phyloP scores from a whole-genome alignment of 2,888 invertebrate genomes.

The Orthonychiurus folsomi region DNA sequence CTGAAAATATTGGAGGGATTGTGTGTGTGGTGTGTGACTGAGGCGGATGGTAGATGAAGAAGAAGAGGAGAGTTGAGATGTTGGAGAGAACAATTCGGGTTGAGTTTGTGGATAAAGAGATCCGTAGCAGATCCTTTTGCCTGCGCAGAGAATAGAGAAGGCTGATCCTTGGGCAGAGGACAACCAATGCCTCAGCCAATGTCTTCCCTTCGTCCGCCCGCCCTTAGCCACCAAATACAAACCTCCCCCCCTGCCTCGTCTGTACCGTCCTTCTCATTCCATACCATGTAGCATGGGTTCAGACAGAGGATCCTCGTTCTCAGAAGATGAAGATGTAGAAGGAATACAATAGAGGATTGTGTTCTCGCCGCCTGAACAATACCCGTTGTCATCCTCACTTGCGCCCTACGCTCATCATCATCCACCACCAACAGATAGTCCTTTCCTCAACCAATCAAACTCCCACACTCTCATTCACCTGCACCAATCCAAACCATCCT shows the following conservation, averaged over 20 bases:
- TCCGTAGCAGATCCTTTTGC: slow-evolving; percentile 18
- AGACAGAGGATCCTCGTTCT: background rate
- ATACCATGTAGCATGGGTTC: background rate
- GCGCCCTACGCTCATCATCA: too few relatives aligned
- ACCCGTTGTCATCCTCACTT: too few relatives aligned
- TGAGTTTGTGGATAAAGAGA: slow-evolving; percentile 27
- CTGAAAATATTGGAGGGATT: too few relatives aligned
- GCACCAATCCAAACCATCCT: too few relatives aligned
- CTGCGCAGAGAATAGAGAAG: slow-evolving; percentile 25
- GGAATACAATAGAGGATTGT: too few relatives aligned
- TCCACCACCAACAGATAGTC: too few relatives aligned
- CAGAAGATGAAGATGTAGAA: background rate
- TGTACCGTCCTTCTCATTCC: background rate
- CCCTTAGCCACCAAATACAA: slow-evolving; percentile 15
- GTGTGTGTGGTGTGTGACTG: too few relatives aligned
- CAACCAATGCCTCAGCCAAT: slow-evolving; percentile 20
- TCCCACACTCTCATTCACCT: too few relatives aligned
- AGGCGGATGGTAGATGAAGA: too few relatives aligned
- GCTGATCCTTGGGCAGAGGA: slow-evolving; percentile 17
- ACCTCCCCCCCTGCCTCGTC: slow-evolving; percentile 10
- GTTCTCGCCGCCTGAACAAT: too few relatives aligned
- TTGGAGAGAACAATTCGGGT: slow-evolving; percentile 20
- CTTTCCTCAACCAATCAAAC: too few relatives aligned
- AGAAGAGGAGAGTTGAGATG: background rate
- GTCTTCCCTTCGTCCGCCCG: slow-evolving; percentile 13